Evolutionary conservation across 1,140 invertebrate genomes (phyloP), one percentile per base, ranked within the genome.

Genomic region (Nasonia giraulti): DNA sequence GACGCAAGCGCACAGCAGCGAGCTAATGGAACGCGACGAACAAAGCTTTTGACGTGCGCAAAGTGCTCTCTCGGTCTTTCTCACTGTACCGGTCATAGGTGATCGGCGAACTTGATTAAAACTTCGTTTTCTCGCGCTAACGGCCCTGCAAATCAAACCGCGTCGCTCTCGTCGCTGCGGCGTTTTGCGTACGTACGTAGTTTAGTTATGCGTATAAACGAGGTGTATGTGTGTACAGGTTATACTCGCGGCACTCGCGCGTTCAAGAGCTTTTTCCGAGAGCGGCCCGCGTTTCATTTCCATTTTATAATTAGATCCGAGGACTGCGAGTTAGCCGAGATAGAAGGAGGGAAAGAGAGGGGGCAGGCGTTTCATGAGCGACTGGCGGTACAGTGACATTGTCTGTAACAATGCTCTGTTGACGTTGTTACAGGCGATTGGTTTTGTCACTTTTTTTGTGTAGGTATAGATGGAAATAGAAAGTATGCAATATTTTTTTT

Each of bases 271-370:
- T 71, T 66, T 66, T 66, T 66, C 62, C n/a, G 20, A 66, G 62
- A 44, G 62, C 62, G 62, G 1, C 62, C 62, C 27, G 71, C 71
- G 40, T 74, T 74, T 74, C 71, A 74, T 74, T 74, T 74, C 71
- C 33, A 74, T 74, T 74, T 74, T 74, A 74, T 74, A 74, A 74
- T 74, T 74, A 74, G 71, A 74, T 74, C 33, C 5, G 62, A 66
- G 62, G 14, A 66, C 62, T 66, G 14, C 4, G 62, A 11, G 62
- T n/a, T 66, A 17, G 62, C 71, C 71, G 71, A 74, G 71, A 37
- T 71, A 12, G 68, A 11, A 27, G 5, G n/a, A 71, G 23, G 27
- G 40, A 10, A 66, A 66, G 71, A 40, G 71, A 74, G 14, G 37
- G 31, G 7, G 62, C 20, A 66, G 62, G 40, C n/a, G 14, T 7